Evolutionary conservation across 2,113 vertebrate genomes (phyloP), one percentile per base, ranked within the genome.

Genomic region (Grammomys surdaster): DNA sequence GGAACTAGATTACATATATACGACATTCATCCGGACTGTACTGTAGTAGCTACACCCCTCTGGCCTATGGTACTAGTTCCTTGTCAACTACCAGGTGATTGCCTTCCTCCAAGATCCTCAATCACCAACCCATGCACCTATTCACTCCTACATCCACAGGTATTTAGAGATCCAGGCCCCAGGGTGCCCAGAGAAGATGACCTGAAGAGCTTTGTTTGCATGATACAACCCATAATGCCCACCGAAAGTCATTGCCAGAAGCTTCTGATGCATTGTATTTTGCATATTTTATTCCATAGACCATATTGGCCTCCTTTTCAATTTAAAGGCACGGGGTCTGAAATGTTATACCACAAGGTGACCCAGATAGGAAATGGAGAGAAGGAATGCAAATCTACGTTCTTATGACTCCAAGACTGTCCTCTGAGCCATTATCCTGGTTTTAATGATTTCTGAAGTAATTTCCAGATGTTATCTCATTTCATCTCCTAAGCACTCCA

Each of bases 401-500:
- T 56, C 16, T 20, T 87, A 60, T 48, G 43, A 85, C 36, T 69
- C 80, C 26, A 88, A 91, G 54, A 31, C 40, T 33, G 22, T 82
- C 87, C 24, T 92, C 80, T 81, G 54, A 86, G 81, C 90, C 91
- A 56, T 90, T 93, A 90, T 36, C 90, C 46, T n/a, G 36, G 92
- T 48, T 90, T 77, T 90, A 84, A 67, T 75, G 92, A 89, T 77
- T 91, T 90, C 72, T 20, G 3, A 92, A 65, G 77, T 60, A 73
- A 95, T 95, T 95, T 93, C 86, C 94, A 97, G 70, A 90, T 90
- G 51, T 67, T 93, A 76, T 54, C 56, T 93, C 88, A 80, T 77
- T 72, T 63, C 75, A 70, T 73, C 75, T 60, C 93, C 46, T 92
- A 97, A 88, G 94, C 4, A 63, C 51, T 48, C 5, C 0, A 17